Conservation (phyloP, 1,140 invertebrate genomes). For the Neodiprion virginianus region DNA sequence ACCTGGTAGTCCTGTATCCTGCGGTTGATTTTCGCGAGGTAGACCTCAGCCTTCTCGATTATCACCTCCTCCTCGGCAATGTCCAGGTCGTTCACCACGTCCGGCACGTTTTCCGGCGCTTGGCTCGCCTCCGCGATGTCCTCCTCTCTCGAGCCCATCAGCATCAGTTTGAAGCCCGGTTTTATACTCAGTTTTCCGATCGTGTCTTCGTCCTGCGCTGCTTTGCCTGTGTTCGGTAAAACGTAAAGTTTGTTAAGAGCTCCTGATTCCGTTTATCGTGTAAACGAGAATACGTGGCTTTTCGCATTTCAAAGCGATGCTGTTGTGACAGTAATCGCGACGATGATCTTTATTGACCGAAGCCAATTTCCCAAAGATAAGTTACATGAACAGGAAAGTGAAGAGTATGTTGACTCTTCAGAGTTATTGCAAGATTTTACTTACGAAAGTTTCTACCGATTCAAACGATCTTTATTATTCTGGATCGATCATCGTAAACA, state of each 20-base stretch:
- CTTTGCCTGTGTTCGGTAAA: constrained; percentile 71
- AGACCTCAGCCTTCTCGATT: constrained; percentile 82
- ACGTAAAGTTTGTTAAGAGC: too few relatives aligned
- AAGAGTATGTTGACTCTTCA: too few relatives aligned
- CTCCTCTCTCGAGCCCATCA: constrained; percentile 95
- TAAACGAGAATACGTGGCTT: not conserved
- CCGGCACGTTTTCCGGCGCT: constrained; percentile 80
- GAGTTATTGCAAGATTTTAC: too few relatives aligned
- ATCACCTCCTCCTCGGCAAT: constrained; percentile 88
- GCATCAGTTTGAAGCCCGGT: constrained; percentile 92
- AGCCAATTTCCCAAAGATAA: too few relatives aligned
- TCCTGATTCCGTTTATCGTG: constrained; percentile 13
- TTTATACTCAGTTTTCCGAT: constrained; percentile 79
- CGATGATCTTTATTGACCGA: too few relatives aligned
- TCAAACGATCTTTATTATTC: too few relatives aligned
- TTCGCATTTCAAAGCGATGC: constrained; percentile 8
- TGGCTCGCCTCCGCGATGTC: constrained; percentile 84
- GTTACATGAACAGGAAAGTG: too few relatives aligned
- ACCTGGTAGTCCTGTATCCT: constrained; percentile 88
- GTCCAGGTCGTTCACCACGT: constrained; percentile 87
- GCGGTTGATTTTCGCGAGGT: constrained; percentile 81
- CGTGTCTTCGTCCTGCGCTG: constrained; percentile 76
- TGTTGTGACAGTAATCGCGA: too few relatives aligned
- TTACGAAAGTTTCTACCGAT: too few relatives aligned
- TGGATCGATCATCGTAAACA: too few relatives aligned